Base-by-base conservation (phyloP, 2,888 invertebrate genomes). In the Baronia brevicornis region DNA sequence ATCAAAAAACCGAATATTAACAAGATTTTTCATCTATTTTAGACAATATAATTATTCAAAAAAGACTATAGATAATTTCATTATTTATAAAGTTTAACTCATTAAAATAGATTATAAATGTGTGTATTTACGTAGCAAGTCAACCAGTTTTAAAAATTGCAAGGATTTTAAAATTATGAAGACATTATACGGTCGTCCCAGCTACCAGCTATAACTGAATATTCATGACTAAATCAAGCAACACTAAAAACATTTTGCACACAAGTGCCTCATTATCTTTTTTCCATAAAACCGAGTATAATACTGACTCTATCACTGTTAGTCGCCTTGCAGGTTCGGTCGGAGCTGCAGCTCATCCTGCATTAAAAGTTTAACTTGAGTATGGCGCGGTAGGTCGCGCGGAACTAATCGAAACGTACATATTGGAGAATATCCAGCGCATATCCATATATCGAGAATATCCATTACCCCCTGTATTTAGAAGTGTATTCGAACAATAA, bases 311-410 rank as follows among this genome's bases (percentile, higher is more conserved):
- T 33, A 22, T 37, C 15, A 29, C 31, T 26, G 18, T 20, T 17
- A 26, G 39, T 24, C 29, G 29, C 19, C 32, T 36, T 34, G 7
- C 21, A 26, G 35, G 39, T 30, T 28, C 33, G 30, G 22, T 36
- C 20, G 30, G 24, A 27, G 29, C 33, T 33, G 27, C 17, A 28
- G 34, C 17, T 34, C 39, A 35, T 48, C 39, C n/a, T n/a, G n/a
- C 41, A 44, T 46, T 46, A 44, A 44, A 48, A 42, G 43, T 46
- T 43, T 41, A 35, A 41, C 34, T 33, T 33, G 23, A 37, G 28
- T 34, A 35, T 33, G 34, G 14, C 22, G 33, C 24, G 34, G 35
- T 39, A 38, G 39, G 37, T 44, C 43, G 38, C 40, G 34, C 37
- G 41, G 32, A 40, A 38, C 38, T 34, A 37, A 40, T 39, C 36